Evolutionary conservation across 2,888 invertebrate genomes (phyloP).

Genomic region (Boloria euphrosyne): DNA sequence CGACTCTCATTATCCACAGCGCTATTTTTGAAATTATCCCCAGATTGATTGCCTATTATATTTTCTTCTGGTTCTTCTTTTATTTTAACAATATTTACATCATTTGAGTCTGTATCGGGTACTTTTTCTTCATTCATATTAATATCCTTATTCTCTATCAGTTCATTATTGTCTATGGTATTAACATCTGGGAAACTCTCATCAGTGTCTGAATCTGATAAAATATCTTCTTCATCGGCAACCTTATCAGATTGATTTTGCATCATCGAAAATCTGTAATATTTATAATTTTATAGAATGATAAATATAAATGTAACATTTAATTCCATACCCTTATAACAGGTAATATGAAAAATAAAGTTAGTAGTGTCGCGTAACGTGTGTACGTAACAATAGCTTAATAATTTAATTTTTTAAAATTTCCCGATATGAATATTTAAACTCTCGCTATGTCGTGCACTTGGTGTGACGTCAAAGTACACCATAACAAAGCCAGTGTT

Average conservation of each 20-base stretch:
- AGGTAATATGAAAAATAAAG: background rate
- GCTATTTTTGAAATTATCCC: slow-evolving; percentile 49
- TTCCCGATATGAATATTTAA: too few relatives aligned
- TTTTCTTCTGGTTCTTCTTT: too few relatives aligned
- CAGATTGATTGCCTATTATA: slow-evolving; percentile 42
- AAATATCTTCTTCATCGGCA: slow-evolving; percentile 3
- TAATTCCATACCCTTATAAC: background rate
- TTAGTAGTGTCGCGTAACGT: too few relatives aligned
- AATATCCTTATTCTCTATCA: slow-evolving; percentile 7
- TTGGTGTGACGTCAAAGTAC: too few relatives aligned
- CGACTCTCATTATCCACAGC: slow-evolving; percentile 61
- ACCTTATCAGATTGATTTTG: slow-evolving; percentile 29
- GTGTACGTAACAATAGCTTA: too few relatives aligned
- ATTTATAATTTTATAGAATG: background rate
- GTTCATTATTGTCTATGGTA: background rate
- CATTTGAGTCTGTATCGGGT: background rate
- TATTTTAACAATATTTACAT: too few relatives aligned
- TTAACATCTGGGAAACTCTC: background rate
- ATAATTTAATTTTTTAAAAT: too few relatives aligned
- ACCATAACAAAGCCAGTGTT: too few relatives aligned
- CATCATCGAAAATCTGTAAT: slow-evolving; percentile 41
- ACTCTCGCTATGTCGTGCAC: too few relatives aligned
- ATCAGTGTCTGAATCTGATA: slow-evolving; percentile 4
- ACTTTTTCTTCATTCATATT: slow-evolving; percentile 1
- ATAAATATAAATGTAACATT: background rate